These are phyloP conservation scores for Sminthurides aquaticus DNA, from an alignment of 2,888 invertebrate genomes.

Conservation along the genomic window DNA sequence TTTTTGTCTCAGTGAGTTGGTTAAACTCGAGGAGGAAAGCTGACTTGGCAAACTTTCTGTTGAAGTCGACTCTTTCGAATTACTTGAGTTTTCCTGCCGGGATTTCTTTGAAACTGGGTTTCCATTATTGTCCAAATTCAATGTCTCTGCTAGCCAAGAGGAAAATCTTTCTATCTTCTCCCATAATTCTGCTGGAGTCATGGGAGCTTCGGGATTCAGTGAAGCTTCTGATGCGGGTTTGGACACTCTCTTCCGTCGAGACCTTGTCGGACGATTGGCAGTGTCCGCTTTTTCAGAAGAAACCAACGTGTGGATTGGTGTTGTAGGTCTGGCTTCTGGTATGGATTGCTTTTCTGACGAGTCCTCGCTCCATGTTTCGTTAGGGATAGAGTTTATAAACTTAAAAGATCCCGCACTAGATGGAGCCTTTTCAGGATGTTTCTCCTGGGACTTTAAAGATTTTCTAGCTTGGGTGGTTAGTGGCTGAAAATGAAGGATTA, in stretches of 20 bases:
- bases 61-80: not conserved
- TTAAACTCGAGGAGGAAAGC: not conserved
- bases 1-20: too few species aligned
- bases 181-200: not conserved
- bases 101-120: not conserved
- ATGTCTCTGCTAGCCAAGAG: not conserved
- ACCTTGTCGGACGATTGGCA: not conserved
- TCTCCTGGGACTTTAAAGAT: too few species aligned
- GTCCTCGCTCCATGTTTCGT: not conserved
- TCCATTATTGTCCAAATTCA: not conserved
- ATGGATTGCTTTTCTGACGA: not conserved
- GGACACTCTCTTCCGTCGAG: not conserved
- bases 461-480: too few species aligned
- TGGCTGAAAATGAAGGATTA: too few species aligned
- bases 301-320: too few species aligned
- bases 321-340: not conserved
- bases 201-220: not conserved
- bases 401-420: too few species aligned
- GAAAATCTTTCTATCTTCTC: constrained; percentile 4
- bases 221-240: not conserved
- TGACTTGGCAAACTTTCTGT: not conserved
- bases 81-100: not conserved
- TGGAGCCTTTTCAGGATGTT: too few species aligned
- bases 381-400: not conserved
- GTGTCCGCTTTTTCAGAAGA: not conserved